Percentiles rank a stretch among this genome's conserved stretches.
Conservation (phyloP, 2,113 vertebrate species). For the Mustela lutreola region DNA sequence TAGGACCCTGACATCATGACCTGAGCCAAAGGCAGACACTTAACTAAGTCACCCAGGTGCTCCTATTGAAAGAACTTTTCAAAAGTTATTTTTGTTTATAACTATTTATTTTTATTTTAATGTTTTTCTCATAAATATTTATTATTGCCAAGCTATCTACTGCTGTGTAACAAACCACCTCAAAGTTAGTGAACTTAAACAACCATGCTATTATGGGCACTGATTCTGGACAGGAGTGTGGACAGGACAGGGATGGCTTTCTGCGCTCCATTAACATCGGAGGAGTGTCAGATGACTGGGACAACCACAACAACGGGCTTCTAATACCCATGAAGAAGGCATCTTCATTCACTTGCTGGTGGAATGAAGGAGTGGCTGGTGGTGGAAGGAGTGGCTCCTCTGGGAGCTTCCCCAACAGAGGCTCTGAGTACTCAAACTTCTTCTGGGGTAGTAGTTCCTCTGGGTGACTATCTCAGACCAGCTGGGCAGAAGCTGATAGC, state of each 20-base stretch:
- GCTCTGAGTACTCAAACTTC: not conserved
- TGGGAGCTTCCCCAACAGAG: not conserved
- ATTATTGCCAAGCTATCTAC: not conserved
- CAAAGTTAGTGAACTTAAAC: not conserved
- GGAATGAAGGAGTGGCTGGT: too few species aligned
- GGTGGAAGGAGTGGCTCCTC: not conserved
- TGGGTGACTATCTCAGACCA: accelerated
- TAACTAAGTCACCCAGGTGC: not conserved
- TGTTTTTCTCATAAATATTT: not conserved
- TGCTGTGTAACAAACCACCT: not conserved
- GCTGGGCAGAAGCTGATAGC: not conserved
- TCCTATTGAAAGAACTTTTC: not conserved
- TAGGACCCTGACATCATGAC: not conserved
- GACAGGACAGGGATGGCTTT: not conserved
- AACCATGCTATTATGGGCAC: not conserved
- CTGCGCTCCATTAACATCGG: not conserved
- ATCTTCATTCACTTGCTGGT: not conserved
- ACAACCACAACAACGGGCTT: accelerated
- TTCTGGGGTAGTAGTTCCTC: not conserved
- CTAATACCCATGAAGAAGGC: not conserved
- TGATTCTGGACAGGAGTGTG: not conserved
- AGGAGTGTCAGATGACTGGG: not conserved
- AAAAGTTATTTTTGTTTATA: not conserved
- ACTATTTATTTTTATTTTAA: not conserved
- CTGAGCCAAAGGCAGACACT: not conserved